Evolutionary conservation across 2,888 invertebrate genomes (phyloP), one percentile per base, ranked within the genome.

Genomic region (Leucozona laternaria): DNA sequence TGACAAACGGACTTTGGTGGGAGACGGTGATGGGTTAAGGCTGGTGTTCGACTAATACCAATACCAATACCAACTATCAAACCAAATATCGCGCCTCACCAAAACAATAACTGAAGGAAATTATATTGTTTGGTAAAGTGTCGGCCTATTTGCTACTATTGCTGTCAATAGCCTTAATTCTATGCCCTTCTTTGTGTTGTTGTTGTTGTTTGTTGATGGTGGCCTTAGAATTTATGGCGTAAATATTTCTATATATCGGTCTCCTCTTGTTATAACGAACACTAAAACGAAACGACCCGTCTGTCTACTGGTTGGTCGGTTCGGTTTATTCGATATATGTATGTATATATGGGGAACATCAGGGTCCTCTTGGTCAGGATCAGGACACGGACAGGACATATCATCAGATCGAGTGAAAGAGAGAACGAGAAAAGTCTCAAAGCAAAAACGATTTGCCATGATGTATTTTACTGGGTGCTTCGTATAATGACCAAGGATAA

Each of bases 401-500:
- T 76, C 78, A 58, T 66, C 57, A 48, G n/a, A 62, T 62, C n/a
- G 25, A 45, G 11, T 31, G 64, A 45, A 13, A 22, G 28, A 64
- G 28, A 64, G 25, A 31, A 15, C 8, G 43, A 45, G 64, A 45
- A 73, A 75, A 82, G 70, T 78, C 73, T 75, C 78, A 77, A 81
- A 73, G 80, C 81, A 68, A 76, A 80, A 81, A 70, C 85, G 85
- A 81, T 86, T 82, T 86, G 82, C 78, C 62, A 77, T 86, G 81
- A 86, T 86, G 86, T 86, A 86, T 86, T 86, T 86, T 64, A 78
- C 82, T 70, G 81, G 81, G 86, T 86, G 81, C 82, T 82, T 79
- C 81, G 78, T 78, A 82, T 86, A 86, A 86, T 82, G 86, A 78
- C 78, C 86, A 75, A 78, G 78, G 78, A 86, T 86, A 86, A 86